A percentile compares a stretch with the other conserved stretches of the same genome.
Conservation (phyloP, 1,140 invertebrate genomes). For the Cotesia vestalis region DNA sequence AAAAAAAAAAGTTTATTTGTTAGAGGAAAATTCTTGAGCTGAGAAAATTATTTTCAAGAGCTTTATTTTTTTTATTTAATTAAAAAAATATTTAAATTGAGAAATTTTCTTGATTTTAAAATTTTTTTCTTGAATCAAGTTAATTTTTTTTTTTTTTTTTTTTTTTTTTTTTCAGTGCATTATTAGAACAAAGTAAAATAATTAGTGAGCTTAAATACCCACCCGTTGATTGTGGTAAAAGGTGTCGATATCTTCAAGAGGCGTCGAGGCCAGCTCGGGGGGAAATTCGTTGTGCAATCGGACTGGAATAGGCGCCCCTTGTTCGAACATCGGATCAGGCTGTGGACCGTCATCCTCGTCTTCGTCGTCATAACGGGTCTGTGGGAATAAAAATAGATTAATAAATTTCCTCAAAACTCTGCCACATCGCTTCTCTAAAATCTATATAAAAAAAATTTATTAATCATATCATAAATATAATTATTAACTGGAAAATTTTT, state of each 20-base stretch:
- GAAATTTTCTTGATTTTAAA: no score
- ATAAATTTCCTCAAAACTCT: neutral
- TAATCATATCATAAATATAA: no score
- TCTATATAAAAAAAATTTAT: constrained; percentile 7
- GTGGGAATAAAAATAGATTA: constrained; percentile 47
- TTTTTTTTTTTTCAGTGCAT: no score
- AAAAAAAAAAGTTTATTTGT: no score
- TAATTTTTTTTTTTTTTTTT: no score
- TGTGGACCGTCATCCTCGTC: constrained; percentile 95
- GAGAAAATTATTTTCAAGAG: neutral
- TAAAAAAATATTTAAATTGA: no score
- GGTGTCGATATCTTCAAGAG: constrained; percentile 94
- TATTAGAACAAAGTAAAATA: neutral
- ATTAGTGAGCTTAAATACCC: constrained; percentile 51
- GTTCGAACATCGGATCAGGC: constrained; percentile 91
- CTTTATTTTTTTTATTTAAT: neutral
- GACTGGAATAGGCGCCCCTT: constrained; percentile 88
- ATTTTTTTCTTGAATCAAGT: no score
- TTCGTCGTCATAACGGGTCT: constrained; percentile 94
- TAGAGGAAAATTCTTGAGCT: no score
- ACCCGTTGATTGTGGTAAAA: constrained; percentile 93
- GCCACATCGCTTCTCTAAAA: no score
- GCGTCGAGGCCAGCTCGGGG: constrained; percentile 88
- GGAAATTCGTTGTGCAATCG: constrained; percentile 90
- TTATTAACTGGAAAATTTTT: constrained; percentile 28